These are phyloP conservation scores for Ormyrus pomaceus DNA, from an alignment of 2,888 invertebrate genomes.

Conservation along the genomic window DNA sequence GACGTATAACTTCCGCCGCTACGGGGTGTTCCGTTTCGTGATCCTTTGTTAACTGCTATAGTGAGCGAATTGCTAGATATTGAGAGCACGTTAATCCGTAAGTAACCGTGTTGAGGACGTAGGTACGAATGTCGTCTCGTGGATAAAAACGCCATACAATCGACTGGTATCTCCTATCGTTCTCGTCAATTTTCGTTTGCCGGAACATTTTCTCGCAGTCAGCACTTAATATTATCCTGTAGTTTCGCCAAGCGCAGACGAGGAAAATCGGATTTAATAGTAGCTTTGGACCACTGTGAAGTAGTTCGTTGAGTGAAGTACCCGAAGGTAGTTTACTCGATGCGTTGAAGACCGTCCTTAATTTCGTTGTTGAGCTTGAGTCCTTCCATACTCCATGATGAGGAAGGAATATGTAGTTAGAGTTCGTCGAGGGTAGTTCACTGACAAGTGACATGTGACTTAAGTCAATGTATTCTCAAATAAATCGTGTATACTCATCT, in stretches of 20 bases:
- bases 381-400: slow-evolving; percentile 24
- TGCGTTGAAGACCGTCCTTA: slow-evolving; percentile 16
- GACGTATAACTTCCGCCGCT: not conserved
- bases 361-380: not conserved
- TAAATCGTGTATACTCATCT: no score
- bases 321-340: not conserved
- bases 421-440: no score
- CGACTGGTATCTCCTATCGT: not conserved
- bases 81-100: not conserved
- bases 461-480: no score
- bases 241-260: not conserved
- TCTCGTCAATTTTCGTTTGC: not conserved
- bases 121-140: not conserved
- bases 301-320: not conserved
- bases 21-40: not conserved
- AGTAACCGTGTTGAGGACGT: not conserved
- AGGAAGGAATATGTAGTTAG: not conserved
- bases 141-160: not conserved
- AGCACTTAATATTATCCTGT: not conserved
- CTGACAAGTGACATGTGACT: no score
- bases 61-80: not conserved
- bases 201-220: not conserved
- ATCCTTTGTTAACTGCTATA: not conserved
- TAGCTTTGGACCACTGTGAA: not conserved
- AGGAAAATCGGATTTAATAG: not conserved